Percentiles rank a stretch among this genome's conserved stretches.
These are phyloP conservation scores for Drymodes brunneopygia DNA, from an alignment of 2,113 vertebrate genomes.

Conservation along the genomic window DNA sequence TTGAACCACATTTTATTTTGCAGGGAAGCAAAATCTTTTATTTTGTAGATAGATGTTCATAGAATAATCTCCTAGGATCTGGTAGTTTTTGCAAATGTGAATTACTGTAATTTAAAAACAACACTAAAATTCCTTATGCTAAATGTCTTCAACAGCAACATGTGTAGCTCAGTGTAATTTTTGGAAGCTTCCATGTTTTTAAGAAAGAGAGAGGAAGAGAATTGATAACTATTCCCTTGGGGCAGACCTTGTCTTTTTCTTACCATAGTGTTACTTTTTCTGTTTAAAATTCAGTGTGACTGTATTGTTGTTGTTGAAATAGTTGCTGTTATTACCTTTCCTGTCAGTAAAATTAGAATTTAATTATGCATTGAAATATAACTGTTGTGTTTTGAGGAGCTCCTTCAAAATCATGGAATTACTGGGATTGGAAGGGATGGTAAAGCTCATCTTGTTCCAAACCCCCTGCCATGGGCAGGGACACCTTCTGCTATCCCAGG, in stretches of 20 bases:
- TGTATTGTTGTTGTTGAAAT: neutral
- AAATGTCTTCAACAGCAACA: neutral
- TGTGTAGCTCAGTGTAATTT: neutral
- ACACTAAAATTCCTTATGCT: neutral
- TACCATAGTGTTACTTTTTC: neutral
- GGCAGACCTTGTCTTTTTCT: neutral
- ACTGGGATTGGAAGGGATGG: neutral
- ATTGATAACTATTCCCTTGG: neutral
- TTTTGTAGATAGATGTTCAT: neutral
- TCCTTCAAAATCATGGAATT: neutral
- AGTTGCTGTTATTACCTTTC: neutral
- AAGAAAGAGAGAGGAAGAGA: neutral
- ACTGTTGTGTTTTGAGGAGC: neutral
- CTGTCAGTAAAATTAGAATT: neutral
- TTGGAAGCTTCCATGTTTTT: neutral
- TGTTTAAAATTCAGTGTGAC: neutral
- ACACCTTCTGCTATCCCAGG: neutral
- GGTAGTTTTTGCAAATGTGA: neutral
- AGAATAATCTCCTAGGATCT: neutral
- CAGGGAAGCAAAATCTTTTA: neutral
- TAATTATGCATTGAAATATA: neutral
- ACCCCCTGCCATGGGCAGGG: neutral
- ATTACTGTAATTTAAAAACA: neutral
- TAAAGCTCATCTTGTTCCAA: neutral
- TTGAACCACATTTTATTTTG: neutral